Percentiles rank a stretch among this genome's conserved stretches.
Evolutionary conservation across 2,113 vertebrate genomes (phyloP).

Genomic region (western clawed frog (Xenopus tropicalis)): DNA sequence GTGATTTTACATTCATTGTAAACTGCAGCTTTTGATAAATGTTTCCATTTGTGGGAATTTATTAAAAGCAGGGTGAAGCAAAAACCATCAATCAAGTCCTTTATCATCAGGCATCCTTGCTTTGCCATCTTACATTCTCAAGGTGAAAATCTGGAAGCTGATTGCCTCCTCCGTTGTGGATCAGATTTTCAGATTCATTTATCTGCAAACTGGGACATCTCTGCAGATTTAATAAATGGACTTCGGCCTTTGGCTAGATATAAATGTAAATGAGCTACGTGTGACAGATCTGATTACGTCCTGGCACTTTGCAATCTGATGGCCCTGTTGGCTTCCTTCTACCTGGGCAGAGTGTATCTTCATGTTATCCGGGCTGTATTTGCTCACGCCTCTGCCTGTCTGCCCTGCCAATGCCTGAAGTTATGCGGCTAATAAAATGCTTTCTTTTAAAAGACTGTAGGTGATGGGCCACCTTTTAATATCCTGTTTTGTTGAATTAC

Average conservation of each 20-base stretch:
- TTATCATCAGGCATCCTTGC: not conserved
- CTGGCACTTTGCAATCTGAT: not conserved
- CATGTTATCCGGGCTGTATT: not conserved
- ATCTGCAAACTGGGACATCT: not conserved
- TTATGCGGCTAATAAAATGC: not conserved
- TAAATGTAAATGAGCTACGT: slow-evolving; percentile 1
- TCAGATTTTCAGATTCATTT: not conserved
- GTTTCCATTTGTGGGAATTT: too few species aligned
- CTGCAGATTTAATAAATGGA: slow-evolving; percentile 3
- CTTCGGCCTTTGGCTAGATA: not conserved
- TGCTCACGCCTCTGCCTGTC: not conserved
- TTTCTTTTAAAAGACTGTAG: not conserved
- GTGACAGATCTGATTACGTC: not conserved
- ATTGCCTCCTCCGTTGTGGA: not conserved
- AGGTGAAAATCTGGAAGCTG: not conserved
- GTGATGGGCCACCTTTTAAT: too few species aligned
- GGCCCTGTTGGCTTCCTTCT: not conserved
- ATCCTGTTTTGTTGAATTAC: too few species aligned
- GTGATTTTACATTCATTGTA: too few species aligned
- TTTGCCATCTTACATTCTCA: not conserved
- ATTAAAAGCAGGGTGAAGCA: too few species aligned
- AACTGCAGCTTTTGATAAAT: too few species aligned
- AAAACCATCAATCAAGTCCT: not conserved
- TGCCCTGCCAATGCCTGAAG: not conserved
- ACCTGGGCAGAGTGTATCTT: not conserved